These are phyloP conservation scores for Encarsia formosa DNA, from an alignment of 2,888 invertebrate species.

Conservation along the genomic window DNA sequence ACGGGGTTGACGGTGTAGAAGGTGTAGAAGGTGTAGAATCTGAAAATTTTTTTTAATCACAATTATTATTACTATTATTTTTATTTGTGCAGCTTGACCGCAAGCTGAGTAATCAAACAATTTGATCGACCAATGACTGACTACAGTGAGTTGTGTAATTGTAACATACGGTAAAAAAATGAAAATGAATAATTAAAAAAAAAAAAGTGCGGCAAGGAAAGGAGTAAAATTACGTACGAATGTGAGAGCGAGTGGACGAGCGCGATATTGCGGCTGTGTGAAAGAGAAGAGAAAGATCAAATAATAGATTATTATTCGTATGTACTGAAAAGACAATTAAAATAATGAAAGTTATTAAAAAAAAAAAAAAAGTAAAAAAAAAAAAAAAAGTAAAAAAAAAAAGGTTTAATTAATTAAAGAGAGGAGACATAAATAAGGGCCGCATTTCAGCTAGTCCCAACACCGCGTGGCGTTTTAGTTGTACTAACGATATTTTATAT, in stretches of 20 bases:
- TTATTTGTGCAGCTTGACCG: conserved; percentile 47
- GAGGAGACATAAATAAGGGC: conserved; percentile 43
- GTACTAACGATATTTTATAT: conserved; percentile 52
- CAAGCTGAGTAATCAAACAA: conserved; percentile 49
- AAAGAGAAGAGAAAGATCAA: no score
- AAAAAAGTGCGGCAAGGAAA: conserved; percentile 21
- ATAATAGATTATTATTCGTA: conserved; percentile 21
- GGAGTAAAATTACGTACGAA: conserved; percentile 17
- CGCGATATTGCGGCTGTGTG: no score
- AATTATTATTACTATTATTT: conserved; percentile 47
- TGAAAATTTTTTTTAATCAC: conserved; percentile 49
- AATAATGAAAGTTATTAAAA: conserved; percentile 23
- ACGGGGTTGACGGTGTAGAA: no score
- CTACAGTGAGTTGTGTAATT: conserved; percentile 46
- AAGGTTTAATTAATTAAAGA: conserved; percentile 25
- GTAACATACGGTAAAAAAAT: conserved; percentile 35
- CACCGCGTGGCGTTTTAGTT: conserved; percentile 52
- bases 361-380: conserved; percentile 16
- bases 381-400: conserved; percentile 22
- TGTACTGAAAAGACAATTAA: conserved; percentile 25
- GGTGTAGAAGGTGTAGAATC: conserved; percentile 54
- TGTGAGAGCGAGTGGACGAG: no score
- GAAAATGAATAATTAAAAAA: conserved; percentile 8
- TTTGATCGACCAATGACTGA: conserved; percentile 49
- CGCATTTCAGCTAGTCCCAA: conserved; percentile 51